Conservation (phyloP, 2,888 invertebrate genomes). For the Acleris emargana region DNA sequence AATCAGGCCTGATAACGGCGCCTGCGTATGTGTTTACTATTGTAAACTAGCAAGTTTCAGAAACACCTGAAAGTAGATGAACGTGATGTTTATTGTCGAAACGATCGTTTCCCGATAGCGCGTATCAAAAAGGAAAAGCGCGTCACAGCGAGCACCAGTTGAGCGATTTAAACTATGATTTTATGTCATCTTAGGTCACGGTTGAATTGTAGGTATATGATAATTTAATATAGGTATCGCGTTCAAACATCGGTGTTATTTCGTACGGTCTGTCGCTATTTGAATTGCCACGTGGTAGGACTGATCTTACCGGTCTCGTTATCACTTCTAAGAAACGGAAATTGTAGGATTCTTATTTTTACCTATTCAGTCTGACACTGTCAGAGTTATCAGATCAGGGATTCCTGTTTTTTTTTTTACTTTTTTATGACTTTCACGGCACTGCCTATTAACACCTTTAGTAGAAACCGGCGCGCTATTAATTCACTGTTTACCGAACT, state of each 20-base stretch:
- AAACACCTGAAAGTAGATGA: constrained; percentile 44
- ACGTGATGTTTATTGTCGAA: constrained; percentile 31
- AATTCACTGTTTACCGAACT: constrained; percentile 5
- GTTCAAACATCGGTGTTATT: too few relatives aligned
- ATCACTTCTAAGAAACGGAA: background rate
- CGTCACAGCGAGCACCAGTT: constrained; percentile 43
- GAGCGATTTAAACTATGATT: constrained; percentile 43
- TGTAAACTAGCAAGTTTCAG: constrained; percentile 61
- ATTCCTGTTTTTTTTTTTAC: too few relatives aligned
- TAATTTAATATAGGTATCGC: too few relatives aligned
- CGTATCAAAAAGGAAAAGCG: background rate
- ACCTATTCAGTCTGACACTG: background rate
- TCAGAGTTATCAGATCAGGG: constrained; percentile 23
- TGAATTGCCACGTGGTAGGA: constrained; percentile 13
- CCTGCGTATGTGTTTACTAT: constrained; percentile 67
- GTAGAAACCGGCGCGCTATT: background rate
- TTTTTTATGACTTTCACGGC: constrained; percentile 9
- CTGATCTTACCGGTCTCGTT: background rate
- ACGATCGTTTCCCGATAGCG: constrained; percentile 5
- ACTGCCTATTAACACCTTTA: constrained; percentile 8
- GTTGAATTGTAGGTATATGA: too few relatives aligned
- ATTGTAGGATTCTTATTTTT: too few relatives aligned
- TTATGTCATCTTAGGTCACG: constrained; percentile 20
- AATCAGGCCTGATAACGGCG: constrained; percentile 76
- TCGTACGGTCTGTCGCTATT: background rate